Base-by-base conservation (phyloP, 2,797 vertebrate species). In the Xiphophorus birchmanni region DNA sequence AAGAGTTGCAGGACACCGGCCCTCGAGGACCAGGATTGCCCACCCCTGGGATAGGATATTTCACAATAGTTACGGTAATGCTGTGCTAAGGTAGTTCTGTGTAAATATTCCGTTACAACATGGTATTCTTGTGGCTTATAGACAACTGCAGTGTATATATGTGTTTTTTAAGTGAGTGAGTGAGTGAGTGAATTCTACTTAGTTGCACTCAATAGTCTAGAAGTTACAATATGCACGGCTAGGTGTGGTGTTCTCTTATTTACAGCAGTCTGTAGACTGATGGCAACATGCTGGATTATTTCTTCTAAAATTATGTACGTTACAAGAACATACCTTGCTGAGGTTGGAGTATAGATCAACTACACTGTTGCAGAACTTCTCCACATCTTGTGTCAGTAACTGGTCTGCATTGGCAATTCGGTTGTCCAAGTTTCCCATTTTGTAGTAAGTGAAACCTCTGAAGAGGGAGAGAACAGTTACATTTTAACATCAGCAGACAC, bases 361-460 rank as follows among this genome's bases (percentile, higher is more conserved):
- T 84, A 99, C 97, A 81, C 98, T 99, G 94, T 99, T 99, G 93
- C 99, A 99, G 95, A 99, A 99, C 80, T 94, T 99, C 92, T 99
- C 98, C 88, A 99, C 99, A 74, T 99, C 99, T 91, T 99, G 99
- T 3, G 99, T 99, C 58, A 99, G 96, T 11, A 99, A 96, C 91
- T 99, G 98, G 94, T 99, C 99, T 73, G 98, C 96, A 77, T 99
- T 99, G 69, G 97, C 97, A 90, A 99, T 99, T 88, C 99, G 97
- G 92, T 98, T 99, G 94, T 99, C 99, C 93, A 99, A 91, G 93
- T 99, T 99, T 79, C 99, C 98, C 98, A 99, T 99, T 95, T 99
- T 99, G 94, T 99, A 99, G 89, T 98, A 99, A 0, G 99, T 99
- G 81, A 96, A 99, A 52, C 97, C 92, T 94, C 99, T 99, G 90